Conservation (phyloP, 2,797 vertebrate species). For the Urophycis tenuis region DNA sequence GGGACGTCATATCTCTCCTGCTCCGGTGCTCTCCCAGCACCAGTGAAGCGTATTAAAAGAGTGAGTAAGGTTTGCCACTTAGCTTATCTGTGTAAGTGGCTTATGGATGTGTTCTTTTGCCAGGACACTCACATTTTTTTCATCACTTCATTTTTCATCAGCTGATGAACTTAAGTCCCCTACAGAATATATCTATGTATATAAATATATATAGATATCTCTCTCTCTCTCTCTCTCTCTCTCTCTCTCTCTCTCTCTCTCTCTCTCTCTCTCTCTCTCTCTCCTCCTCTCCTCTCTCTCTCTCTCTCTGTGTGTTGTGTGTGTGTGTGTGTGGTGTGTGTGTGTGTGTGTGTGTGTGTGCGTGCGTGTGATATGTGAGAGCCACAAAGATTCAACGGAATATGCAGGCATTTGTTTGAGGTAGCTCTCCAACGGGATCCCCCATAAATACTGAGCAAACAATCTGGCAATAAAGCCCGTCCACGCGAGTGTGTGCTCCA, state of each 20-base stretch:
- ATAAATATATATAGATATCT: too few relatives aligned
- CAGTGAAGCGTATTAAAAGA: slow-evolving; percentile 63
- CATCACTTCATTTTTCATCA: slow-evolving; percentile 65
- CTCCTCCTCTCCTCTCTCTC: too few relatives aligned
- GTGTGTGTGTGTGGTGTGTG: too few relatives aligned
- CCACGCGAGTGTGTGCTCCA: not conserved
- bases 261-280: too few relatives aligned
- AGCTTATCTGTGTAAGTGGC: slow-evolving; percentile 67
- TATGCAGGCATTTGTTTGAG: not conserved
- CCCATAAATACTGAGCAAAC: not conserved
- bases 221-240: too few relatives aligned
- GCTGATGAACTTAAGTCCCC: slow-evolving; percentile 52
- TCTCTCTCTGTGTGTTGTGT: too few relatives aligned
- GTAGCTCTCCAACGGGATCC: not conserved
- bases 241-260: too few relatives aligned
- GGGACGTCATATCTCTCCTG: slow-evolving; percentile 66
- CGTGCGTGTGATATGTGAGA: not conserved
- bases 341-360: not conserved
- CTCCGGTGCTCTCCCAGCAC: slow-evolving; percentile 56
- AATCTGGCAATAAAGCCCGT: not conserved
- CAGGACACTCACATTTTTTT: slow-evolving; percentile 56
- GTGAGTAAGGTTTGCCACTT: slow-evolving; percentile 64
- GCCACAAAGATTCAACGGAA: not conserved
- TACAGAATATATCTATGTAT: not conserved
- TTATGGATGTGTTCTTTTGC: slow-evolving; percentile 64